Evolutionary conservation across 2,113 vertebrate species (phyloP).

Genomic region (Zosterops pallidus): DNA sequence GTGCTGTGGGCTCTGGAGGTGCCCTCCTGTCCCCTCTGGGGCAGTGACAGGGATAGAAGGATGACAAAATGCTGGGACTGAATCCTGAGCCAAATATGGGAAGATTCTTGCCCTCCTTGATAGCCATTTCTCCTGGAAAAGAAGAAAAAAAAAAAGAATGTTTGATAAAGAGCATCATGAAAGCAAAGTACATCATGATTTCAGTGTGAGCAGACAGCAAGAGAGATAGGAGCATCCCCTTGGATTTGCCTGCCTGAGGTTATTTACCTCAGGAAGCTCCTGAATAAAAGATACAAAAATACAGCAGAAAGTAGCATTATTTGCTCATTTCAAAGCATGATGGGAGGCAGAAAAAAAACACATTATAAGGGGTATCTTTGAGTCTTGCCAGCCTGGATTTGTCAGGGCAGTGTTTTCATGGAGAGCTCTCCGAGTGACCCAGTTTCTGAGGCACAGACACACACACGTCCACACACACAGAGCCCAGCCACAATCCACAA

Average conservation of each 20-base stretch:
- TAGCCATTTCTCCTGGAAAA: background rate
- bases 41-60: background rate
- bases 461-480: background rate
- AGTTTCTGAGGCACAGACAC: constrained; percentile 53
- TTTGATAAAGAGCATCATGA: constrained; percentile 44
- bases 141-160: background rate
- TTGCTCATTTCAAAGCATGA: constrained; percentile 25
- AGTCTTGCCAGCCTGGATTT: constrained; percentile 17
- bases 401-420: constrained; percentile 34
- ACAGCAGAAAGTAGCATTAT: background rate
- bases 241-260: constrained; percentile 38
- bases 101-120: background rate
- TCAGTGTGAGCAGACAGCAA: background rate
- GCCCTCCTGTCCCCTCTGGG: background rate
- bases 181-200: constrained; percentile 14
- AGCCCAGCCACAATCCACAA: constrained; percentile 43
- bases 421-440: constrained; percentile 64
- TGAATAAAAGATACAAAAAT: constrained; percentile 53
- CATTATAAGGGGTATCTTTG: constrained; percentile 6
- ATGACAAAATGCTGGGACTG: background rate
- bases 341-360: background rate
- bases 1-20: background rate
- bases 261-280: constrained; percentile 61
- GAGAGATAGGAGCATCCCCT: constrained; percentile 37
- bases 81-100: background rate